A percentile compares a stretch with the other conserved stretches of the same genome.
These are phyloP conservation scores for Seriola dumerili DNA, from an alignment of 2,113 vertebrate species.

Conservation along the genomic window DNA sequence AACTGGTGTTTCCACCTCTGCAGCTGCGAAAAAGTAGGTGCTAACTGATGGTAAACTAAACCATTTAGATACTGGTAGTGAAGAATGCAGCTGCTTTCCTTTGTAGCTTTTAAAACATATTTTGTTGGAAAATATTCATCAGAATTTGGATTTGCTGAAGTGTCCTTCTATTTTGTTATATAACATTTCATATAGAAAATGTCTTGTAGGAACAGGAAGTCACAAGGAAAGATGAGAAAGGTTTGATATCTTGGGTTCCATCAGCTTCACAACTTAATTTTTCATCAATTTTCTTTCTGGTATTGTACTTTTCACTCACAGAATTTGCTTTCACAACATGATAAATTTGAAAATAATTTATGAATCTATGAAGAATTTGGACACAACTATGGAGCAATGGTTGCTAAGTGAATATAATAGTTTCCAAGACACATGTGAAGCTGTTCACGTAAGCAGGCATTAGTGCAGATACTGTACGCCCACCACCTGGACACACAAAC, in stretches of 20 bases:
- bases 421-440: background rate
- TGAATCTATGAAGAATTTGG: background rate
- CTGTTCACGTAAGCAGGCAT: background rate
- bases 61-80: background rate
- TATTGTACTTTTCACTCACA: background rate
- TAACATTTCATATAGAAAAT: background rate
- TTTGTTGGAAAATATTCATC: background rate
- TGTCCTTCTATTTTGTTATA: background rate
- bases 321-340: background rate
- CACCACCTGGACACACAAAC: constrained; percentile 10
- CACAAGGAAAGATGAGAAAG: background rate
- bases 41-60: background rate
- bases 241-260: background rate
- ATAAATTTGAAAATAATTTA: background rate
- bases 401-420: background rate
- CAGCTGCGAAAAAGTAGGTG: constrained; percentile 4
- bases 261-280: background rate
- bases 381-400: background rate
- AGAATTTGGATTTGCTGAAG: background rate
- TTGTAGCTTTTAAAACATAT: background rate
- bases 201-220: background rate
- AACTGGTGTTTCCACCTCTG: constrained; percentile 9
- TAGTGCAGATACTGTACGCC: background rate
- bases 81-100: background rate
- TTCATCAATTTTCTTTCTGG: background rate